A percentile compares a stretch with the other conserved stretches of the same genome.
These are phyloP conservation scores for Chaenocephalus aceratus DNA, from an alignment of 2,113 vertebrate species.

Conservation along the genomic window DNA sequence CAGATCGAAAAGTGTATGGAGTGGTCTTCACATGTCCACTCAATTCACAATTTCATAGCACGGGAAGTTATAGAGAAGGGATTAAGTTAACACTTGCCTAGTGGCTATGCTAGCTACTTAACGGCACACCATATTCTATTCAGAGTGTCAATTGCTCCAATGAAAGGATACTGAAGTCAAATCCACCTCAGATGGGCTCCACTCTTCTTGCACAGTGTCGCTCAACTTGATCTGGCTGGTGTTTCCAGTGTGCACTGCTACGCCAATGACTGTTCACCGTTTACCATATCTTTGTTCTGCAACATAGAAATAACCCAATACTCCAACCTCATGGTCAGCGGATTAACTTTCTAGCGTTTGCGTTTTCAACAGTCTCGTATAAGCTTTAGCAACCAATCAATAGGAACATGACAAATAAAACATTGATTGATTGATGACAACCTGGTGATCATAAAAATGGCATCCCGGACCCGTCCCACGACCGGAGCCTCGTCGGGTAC, in stretches of 20 bases:
- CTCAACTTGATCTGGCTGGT: not conserved
- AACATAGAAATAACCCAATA: no score
- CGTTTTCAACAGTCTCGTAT: not conserved
- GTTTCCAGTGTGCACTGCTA: not conserved
- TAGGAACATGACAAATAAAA: not conserved
- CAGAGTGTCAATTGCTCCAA: no score
- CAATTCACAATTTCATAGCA: not conserved
- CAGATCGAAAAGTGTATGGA: no score
- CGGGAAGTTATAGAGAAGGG: no score
- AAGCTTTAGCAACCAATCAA: not conserved
- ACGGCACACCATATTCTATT: no score
- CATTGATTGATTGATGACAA: not conserved
- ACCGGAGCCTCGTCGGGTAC: not conserved
- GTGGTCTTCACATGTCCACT: not conserved
- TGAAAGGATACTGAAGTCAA: no score
- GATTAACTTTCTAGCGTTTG: not conserved
- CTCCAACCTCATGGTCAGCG: not conserved
- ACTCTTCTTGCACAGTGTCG: not conserved
- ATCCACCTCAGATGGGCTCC: no score
- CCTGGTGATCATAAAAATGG: not conserved
- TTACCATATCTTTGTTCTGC: not conserved
- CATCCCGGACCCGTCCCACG: not conserved
- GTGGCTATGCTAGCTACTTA: no score
- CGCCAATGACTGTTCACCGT: not conserved
- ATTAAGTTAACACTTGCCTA: no score